Conservation (phyloP, 2,888 invertebrate species). For the Myopa testacea region DNA sequence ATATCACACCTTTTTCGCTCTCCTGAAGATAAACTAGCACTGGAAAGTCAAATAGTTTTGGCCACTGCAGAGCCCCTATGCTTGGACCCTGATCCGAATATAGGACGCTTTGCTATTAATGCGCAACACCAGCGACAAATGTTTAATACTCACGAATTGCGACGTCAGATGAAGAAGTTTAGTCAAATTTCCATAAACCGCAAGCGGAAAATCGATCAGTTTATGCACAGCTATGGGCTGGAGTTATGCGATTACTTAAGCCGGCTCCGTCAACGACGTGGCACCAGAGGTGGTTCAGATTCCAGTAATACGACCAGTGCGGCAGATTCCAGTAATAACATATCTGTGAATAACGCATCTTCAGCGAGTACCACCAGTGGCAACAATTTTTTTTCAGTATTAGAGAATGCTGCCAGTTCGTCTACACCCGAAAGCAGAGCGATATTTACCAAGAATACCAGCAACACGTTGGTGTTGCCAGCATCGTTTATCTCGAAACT, state of each 20-base stretch:
- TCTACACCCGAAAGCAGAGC: conserved; percentile 40
- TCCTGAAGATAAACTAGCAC: conserved; percentile 63
- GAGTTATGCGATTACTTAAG: conserved; percentile 72
- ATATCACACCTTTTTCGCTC: conserved; percentile 39
- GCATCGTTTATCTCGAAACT: conserved; percentile 65
- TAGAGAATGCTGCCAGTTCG: conserved; percentile 23
- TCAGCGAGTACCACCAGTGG: conserved; percentile 42
- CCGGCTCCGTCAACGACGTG: conserved; percentile 62
- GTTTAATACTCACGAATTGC: conserved; percentile 80
- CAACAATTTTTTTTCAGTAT: conserved; percentile 13
- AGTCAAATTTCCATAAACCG: conserved; percentile 86
- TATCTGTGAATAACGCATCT: conserved; percentile 26
- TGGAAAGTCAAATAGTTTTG: conserved; percentile 86
- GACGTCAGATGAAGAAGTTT: conserved; percentile 81
- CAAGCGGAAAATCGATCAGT: conserved; percentile 87
- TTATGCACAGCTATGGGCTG: conserved; percentile 83
- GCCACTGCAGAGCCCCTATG: conserved; percentile 89
- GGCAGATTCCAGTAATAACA: too few species aligned
- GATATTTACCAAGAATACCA: conserved; percentile 51
- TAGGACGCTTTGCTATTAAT: conserved; percentile 81
- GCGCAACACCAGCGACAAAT: conserved; percentile 80
- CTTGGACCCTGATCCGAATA: conserved; percentile 87
- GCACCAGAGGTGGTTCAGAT: conserved; percentile 47
- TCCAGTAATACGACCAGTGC: conserved; percentile 65
- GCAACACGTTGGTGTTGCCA: conserved; percentile 61